Evolutionary conservation across 2,888 invertebrate species (phyloP), one percentile per base, ranked within the genome.

Genomic region (Spisula subtruncata): DNA sequence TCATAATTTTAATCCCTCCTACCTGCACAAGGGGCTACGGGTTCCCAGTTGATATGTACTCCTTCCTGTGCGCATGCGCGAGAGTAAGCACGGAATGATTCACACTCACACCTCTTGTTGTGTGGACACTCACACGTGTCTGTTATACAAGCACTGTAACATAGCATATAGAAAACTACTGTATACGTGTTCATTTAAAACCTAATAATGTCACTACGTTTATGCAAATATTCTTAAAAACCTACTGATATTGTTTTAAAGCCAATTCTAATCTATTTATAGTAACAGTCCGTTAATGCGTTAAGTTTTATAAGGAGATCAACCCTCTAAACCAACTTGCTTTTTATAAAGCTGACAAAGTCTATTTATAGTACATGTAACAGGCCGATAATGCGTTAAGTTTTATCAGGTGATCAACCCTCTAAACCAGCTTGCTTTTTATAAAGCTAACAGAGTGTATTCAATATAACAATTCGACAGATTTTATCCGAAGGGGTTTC

Each of bases 71-170:
- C 97, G 96, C 99, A 99, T 96, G 98, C 98, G 93, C 98, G 98
- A 0, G 98, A 98, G 96, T 99, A 99, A 1, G 99, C 99, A 86
- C 98, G 98, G 95, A 99, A 98, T 91, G 98, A 98, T 94, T 99
- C 98, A 97, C 99, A 99, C 96, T 98, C 98, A 95, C 99, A 99
- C 95, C 97, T 97, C 83, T 97, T 96, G 32, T 88, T 97, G 97
- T 18, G 97, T 0, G 98, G 98, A 97, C 99, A 99, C 95, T 98
- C 98, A 96, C 99, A 98, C 97, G 98, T 98, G 96, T 99, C 99
- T 96, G 98, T 97, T 94, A 98, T 97, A 96, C 99, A 99, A 10
- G 99, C 98, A 96, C 97, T 97, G 94, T 4, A 95, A 95, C 60
- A 25, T 10, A 66, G 25, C 6, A 56, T 54, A n/a, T 0, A n/a